These are phyloP conservation scores for Ophiodon elongatus DNA, from an alignment of 2,113 vertebrate species.

Conservation along the genomic window DNA sequence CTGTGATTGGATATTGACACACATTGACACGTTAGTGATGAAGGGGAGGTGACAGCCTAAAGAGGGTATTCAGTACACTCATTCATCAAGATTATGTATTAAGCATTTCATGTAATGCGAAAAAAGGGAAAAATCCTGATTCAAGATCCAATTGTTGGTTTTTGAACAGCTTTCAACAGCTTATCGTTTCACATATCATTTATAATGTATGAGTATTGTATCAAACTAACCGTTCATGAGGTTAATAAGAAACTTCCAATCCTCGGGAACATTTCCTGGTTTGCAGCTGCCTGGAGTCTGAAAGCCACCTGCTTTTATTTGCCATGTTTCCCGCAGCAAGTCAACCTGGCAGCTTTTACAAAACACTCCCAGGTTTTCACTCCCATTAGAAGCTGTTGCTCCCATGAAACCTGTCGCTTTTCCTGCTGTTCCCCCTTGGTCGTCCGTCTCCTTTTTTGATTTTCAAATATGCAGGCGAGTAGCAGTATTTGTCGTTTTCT, in stretches of 20 bases:
- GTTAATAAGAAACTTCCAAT: not conserved
- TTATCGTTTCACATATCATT: not conserved
- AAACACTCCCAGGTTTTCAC: no score
- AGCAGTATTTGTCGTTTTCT: not conserved
- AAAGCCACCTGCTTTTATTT: not conserved
- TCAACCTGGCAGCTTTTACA: not conserved
- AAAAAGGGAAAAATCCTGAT: not conserved
- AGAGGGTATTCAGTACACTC: conserved; percentile 15
- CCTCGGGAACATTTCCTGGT: not conserved
- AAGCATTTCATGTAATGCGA: not conserved
- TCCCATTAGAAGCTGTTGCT: no score
- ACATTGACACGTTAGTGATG: not conserved
- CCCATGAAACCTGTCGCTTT: not conserved
- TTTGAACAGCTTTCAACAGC: not conserved
- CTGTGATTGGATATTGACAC: not conserved
- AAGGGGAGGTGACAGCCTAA: not conserved
- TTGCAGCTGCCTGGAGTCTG: not conserved
- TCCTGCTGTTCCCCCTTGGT: no score
- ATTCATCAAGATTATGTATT: not conserved
- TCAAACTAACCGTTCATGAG: not conserved
- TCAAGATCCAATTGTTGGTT: not conserved
- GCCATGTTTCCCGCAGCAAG: not conserved
- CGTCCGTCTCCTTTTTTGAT: not conserved
- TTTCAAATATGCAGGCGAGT: not conserved
- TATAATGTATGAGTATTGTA: not conserved